Percentiles rank a stretch among this genome's conserved stretches.
Conservation (phyloP, 2,888 invertebrate species). For the Volucella inflata region DNA sequence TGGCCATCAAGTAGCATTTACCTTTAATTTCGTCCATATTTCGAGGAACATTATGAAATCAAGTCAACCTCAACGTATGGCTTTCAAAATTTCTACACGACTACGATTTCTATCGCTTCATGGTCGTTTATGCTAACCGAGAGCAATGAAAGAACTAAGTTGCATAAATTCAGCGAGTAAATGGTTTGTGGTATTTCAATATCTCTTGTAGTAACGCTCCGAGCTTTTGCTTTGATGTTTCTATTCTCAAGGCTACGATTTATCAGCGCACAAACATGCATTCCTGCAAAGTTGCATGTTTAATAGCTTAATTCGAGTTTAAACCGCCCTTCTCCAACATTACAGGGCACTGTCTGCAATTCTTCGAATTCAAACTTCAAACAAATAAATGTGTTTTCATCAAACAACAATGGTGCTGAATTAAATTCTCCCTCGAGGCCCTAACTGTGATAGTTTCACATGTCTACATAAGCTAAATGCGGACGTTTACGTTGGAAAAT, state of each 20-base stretch:
- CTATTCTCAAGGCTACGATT: conserved; percentile 45
- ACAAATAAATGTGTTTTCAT: conserved; percentile 63
- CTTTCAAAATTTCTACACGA: too few species aligned
- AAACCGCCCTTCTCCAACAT: conserved; percentile 2
- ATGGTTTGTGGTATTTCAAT: neutral
- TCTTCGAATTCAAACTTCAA: conserved; percentile 60
- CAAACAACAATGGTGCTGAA: conserved; percentile 55
- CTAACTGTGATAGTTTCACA: neutral
- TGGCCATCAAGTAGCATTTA: too few species aligned
- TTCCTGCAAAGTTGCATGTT: conserved; percentile 18
- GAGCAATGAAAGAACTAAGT: too few species aligned
- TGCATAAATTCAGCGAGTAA: too few species aligned
- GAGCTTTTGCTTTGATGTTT: conserved; percentile 34
- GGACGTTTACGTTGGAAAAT: conserved; percentile 37
- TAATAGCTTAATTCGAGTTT: conserved; percentile 32
- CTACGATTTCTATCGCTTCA: too few species aligned
- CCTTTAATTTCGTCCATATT: too few species aligned
- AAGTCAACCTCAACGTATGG: too few species aligned
- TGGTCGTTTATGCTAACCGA: too few species aligned
- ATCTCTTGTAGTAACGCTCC: neutral
- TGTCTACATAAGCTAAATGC: neutral
- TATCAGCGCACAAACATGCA: conserved; percentile 25
- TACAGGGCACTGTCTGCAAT: neutral
- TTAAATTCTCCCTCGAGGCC: conserved; percentile 46
- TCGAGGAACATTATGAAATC: too few species aligned